These are phyloP conservation scores for Argopecten irradians DNA, from an alignment of 1,140 invertebrate genomes.

Conservation along the genomic window DNA sequence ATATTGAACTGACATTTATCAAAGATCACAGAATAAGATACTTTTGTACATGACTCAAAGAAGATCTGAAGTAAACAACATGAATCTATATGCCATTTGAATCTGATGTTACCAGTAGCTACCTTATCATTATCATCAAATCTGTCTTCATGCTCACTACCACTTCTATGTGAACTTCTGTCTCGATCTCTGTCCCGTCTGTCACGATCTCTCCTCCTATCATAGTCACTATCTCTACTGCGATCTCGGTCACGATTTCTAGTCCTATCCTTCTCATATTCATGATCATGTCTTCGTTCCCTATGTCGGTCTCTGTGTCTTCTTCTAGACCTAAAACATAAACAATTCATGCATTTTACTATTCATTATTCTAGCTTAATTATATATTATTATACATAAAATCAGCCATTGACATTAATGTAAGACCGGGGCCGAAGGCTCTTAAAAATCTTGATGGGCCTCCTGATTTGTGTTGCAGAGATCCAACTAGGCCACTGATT, in stretches of 20 bases:
- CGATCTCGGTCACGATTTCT: constrained; percentile 47
- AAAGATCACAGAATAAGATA: constrained; percentile 26
- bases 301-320: constrained; percentile 51
- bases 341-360: no score
- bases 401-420: no score
- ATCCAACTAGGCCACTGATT: no score
- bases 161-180: constrained; percentile 44
- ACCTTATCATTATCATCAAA: constrained; percentile 40
- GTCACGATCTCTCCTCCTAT: constrained; percentile 51
- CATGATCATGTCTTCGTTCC: constrained; percentile 42
- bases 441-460: no score
- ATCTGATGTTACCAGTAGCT: neutral
- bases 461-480: no score
- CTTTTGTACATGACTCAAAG: neutral
- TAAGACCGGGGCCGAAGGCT: no score
- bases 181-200: constrained; percentile 47
- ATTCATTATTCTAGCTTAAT: no score
- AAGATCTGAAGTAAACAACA: neutral
- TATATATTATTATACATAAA: no score
- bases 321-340: neutral
- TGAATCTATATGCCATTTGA: constrained; percentile 25
- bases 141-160: constrained; percentile 37
- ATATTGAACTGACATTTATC: neutral
- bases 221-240: constrained; percentile 46
- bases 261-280: constrained; percentile 45